Percentiles rank a stretch among this genome's conserved stretches.
These are phyloP conservation scores for Phylloscopus trochilus DNA, from an alignment of 2,113 vertebrate species.

Conservation along the genomic window DNA sequence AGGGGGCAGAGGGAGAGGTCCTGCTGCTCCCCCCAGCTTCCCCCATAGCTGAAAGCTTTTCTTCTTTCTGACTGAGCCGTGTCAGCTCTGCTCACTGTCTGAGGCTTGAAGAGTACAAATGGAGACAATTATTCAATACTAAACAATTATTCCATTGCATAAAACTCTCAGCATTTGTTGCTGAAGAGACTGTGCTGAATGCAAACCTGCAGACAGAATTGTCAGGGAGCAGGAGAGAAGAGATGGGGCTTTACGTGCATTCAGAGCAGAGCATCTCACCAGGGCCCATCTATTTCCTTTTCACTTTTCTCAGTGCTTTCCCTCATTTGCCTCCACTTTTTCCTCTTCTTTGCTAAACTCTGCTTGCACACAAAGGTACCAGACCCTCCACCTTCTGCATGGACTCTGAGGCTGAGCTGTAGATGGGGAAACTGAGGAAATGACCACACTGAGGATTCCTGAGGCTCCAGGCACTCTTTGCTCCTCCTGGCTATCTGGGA, in stretches of 20 bases:
- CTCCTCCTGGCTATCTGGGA: background rate
- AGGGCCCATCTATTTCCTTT: background rate
- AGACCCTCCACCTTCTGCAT: background rate
- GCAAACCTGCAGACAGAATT: background rate
- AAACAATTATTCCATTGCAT: conserved; percentile 43
- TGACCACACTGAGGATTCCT: fast-evolving
- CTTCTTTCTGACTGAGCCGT: background rate
- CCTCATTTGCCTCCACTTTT: background rate
- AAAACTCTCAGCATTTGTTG: background rate
- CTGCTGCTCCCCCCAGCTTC: background rate
- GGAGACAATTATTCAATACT: conserved; percentile 40
- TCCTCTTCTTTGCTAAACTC: background rate
- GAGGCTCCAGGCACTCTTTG: background rate
- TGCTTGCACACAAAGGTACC: background rate
- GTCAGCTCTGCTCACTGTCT: fast-evolving
- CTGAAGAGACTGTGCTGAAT: background rate
- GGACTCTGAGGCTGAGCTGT: background rate
- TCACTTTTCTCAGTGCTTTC: background rate
- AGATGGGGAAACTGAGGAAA: background rate
- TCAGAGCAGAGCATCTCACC: background rate
- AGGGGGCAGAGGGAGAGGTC: background rate
- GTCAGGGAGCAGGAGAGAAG: background rate
- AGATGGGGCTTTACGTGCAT: background rate
- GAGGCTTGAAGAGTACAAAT: conserved; percentile 22
- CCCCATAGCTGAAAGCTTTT: background rate